These are phyloP conservation scores for Hyperopisus bebe DNA, from an alignment of 2,113 vertebrate species.

Conservation along the genomic window DNA sequence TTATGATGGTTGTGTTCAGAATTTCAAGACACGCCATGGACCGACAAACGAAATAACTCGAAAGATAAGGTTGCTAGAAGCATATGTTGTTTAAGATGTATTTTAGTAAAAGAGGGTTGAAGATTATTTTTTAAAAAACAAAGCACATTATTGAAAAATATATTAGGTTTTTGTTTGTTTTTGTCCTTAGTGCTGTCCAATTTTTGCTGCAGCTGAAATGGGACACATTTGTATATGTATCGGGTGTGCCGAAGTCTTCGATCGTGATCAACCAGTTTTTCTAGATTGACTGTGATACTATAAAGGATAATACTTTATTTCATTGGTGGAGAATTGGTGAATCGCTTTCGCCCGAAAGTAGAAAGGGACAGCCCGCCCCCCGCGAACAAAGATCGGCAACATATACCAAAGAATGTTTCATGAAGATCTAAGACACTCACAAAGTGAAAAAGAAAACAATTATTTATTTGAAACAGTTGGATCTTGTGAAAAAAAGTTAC, in stretches of 20 bases:
- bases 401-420: neutral
- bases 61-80: too few species aligned
- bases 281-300: neutral
- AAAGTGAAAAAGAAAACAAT: neutral
- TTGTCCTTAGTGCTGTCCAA: too few species aligned
- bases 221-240: neutral
- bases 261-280: neutral
- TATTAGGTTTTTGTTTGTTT: too few species aligned
- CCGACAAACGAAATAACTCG: too few species aligned
- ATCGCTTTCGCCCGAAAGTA: neutral
- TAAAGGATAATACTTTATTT: neutral
- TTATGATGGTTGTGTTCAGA: too few species aligned
- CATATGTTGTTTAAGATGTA: too few species aligned
- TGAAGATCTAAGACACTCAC: neutral
- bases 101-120: too few species aligned
- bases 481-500: neutral
- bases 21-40: too few species aligned
- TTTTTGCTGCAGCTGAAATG: neutral
- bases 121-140: too few species aligned
- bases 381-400: neutral
- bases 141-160: too few species aligned
- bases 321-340: neutral
- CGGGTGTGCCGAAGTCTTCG: neutral
- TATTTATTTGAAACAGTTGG: neutral
- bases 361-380: neutral